Base-by-base conservation (phyloP, 2,113 vertebrate genomes). In the Atrichornis clamosus region DNA sequence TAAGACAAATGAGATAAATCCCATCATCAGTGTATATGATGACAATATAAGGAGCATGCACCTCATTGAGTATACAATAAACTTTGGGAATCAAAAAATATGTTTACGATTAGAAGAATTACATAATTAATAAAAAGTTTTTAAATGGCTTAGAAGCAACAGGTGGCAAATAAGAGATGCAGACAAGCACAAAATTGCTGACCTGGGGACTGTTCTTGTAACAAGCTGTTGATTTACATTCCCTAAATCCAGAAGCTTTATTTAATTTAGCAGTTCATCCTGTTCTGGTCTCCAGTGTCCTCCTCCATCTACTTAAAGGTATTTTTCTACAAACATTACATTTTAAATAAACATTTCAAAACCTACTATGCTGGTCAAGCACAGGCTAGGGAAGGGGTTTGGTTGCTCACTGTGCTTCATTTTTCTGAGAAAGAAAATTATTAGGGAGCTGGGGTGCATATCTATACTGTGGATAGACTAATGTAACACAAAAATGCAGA, bases 221-320 rank as follows among this genome's bases (percentile, higher is more conserved):
- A 89, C 39, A 81, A 84, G 69, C 13, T 56, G 39, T 70, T 84
- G 35, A 63, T 92, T 92, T 87, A 89, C 22, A 41, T 84, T 74
- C 60, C 84, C 33, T 67, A 95, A 90, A 92, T 27, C 47, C 73
- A 89, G 86, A 88, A 90, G 73, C 39, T 75, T 86, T 89, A 84
- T 92, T 81, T 93, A 91, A 92, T 84, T 93, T 93, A 78, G 41
- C 10, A 81, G 33, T 92, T 90, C 69, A 52, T 84, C 56, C 44
- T 81, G 15, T 60, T 74, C 50, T 68, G 19, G 35, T 92, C 80
- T 93, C 76, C 32, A 56, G 58, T 46, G 64, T 33, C 60, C 89
- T 93, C 22, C 47, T 70, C 30, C 28, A 78, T 55, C 47, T 78
- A 91, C 47, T 90, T 81, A 60, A 78, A 94, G 53, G 22, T 27